phyloP scores from a whole-genome alignment of 2,888 invertebrate species.

The Eupsilia transversa region DNA sequence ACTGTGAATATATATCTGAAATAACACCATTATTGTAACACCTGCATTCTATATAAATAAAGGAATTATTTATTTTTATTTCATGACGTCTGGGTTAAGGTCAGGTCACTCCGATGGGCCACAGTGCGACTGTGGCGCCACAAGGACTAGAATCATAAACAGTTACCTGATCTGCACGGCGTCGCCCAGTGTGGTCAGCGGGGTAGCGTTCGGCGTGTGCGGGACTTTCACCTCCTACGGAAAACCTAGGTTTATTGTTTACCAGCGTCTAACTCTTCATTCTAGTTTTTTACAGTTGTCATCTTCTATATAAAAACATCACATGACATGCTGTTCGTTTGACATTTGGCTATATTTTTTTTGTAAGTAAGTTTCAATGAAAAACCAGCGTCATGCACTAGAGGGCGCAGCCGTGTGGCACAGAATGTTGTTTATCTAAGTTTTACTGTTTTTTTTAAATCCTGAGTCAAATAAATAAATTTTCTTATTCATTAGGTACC shows the following conservation, averaged over 20 bases:
- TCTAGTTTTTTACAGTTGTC: background rate
- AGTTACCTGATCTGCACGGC: slow-evolving; percentile 92
- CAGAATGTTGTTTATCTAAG: background rate
- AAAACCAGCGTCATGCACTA: background rate
- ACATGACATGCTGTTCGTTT: no score
- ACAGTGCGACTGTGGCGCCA: background rate
- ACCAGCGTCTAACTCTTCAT: background rate
- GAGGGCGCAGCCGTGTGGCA: background rate
- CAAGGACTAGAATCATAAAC: background rate
- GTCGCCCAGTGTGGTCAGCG: slow-evolving; percentile 93
- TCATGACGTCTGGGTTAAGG: no score
- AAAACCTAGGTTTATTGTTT: background rate
- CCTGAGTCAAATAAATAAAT: no score
- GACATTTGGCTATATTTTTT: no score
- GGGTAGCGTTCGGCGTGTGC: slow-evolving; percentile 92
- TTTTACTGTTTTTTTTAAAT: background rate
- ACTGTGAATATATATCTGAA: no score
- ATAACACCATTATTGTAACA: no score
- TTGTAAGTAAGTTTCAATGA: background rate
- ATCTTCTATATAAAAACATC: background rate
- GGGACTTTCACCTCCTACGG: slow-evolving; percentile 90
- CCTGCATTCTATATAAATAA: no score
- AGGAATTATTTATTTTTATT: no score
- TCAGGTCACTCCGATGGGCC: background rate
- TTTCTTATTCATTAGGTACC: background rate